Conservation (phyloP, 2,113 vertebrate species). For the Crotalus viridis region DNA sequence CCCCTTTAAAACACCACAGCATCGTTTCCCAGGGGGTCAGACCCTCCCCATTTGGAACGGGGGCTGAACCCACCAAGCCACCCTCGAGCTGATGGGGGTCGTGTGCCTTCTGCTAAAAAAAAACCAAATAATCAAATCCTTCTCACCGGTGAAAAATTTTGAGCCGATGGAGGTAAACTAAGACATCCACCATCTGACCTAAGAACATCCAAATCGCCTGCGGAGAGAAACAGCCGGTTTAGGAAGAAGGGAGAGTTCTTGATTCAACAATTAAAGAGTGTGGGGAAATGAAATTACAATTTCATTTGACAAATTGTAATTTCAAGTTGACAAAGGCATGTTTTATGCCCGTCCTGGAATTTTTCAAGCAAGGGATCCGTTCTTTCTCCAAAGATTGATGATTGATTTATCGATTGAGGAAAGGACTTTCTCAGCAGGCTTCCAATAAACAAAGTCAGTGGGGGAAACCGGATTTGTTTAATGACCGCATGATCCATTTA, state of each 20-base stretch:
- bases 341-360: not conserved
- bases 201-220: conserved; percentile 70
- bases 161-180: conserved; percentile 71
- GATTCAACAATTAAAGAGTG: not conserved
- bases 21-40: too few relatives aligned
- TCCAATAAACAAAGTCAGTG: too few relatives aligned
- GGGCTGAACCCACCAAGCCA: too few relatives aligned
- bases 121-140: not conserved
- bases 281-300: not conserved
- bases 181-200: conserved; percentile 73
- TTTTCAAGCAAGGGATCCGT: too few relatives aligned
- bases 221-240: not conserved
- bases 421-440: too few relatives aligned
- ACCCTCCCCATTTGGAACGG: too few relatives aligned
- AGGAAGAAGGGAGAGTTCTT: not conserved
- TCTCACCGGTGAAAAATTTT: conserved; percentile 74
- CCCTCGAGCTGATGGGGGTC: not conserved
- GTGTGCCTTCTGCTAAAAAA: not conserved
- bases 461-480: too few relatives aligned
- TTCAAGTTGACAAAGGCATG: not conserved
- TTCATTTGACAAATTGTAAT: too few relatives aligned
- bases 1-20: too few relatives aligned
- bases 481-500: too few relatives aligned
- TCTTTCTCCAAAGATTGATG: not conserved
- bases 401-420: too few relatives aligned